Conservation (phyloP, 2,113 vertebrate genomes). For the Peromyscus californicus region DNA sequence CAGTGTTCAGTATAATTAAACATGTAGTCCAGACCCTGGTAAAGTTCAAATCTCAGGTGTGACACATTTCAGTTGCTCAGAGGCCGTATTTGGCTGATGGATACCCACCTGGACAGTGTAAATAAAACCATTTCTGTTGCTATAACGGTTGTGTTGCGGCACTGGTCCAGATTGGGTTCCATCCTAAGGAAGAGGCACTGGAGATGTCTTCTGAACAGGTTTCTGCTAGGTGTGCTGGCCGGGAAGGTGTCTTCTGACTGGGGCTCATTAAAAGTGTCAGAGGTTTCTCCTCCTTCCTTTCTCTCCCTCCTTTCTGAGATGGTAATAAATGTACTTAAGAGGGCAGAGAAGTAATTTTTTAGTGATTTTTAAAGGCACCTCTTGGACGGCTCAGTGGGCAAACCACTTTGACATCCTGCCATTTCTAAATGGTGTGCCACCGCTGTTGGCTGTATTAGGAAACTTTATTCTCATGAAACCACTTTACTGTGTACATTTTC, state of each 20-base stretch:
- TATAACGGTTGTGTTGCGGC: background rate
- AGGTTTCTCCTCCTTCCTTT: background rate
- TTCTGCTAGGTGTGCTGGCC: background rate
- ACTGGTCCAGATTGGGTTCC: background rate
- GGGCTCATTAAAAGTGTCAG: background rate
- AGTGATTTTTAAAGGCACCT: conserved; percentile 28
- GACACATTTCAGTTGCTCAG: background rate
- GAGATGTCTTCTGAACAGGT: background rate
- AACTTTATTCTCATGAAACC: conserved; percentile 24
- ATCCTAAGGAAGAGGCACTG: background rate
- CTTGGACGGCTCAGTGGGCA: background rate
- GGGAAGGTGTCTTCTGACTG: background rate
- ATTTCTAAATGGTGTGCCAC: conserved; percentile 32
- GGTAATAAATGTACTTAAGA: background rate
- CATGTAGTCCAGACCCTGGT: background rate
- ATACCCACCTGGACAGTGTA: background rate
- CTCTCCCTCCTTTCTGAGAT: background rate
- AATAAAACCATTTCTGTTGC: background rate
- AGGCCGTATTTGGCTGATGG: background rate
- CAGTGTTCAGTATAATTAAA: background rate
- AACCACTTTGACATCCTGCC: conserved; percentile 19
- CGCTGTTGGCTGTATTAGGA: conserved; percentile 41
- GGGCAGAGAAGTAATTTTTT: conserved; percentile 15
- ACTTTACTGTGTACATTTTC: conserved; percentile 36
- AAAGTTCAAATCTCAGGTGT: background rate